Conservation (phyloP, 2,797 vertebrate species). For the Oreochromis grahami region DNA sequence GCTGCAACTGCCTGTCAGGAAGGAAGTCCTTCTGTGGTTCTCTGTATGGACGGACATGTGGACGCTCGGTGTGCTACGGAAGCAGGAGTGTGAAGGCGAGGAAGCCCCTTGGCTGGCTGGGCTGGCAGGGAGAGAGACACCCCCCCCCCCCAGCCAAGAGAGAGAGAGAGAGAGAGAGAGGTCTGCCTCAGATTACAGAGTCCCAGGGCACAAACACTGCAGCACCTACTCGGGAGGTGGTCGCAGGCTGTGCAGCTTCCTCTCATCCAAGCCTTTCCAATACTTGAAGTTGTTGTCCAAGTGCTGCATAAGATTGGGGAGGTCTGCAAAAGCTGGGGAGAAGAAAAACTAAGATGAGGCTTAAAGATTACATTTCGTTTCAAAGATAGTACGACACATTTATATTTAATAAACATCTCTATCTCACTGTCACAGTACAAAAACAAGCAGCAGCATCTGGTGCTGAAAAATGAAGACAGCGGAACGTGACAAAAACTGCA, state of each 20-base stretch:
- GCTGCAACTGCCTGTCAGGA: constrained; percentile 33
- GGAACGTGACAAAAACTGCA: not conserved
- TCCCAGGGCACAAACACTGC: constrained; percentile 29
- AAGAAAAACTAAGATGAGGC: not conserved
- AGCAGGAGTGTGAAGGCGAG: constrained; percentile 63
- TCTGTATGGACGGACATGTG: constrained; percentile 52
- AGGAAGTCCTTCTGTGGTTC: constrained; percentile 53
- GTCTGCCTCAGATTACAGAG: constrained; percentile 15
- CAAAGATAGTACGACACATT: not conserved
- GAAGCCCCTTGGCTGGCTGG: constrained; percentile 67
- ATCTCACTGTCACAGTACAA: not conserved
- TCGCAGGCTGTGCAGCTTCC: constrained; percentile 85
- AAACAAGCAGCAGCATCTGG: not conserved
- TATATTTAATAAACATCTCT: not conserved
- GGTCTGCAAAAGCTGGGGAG: constrained; percentile 88
- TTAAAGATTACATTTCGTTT: not conserved
- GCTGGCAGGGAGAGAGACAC: constrained; percentile 65
- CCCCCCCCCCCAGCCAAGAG: constrained; percentile 60
- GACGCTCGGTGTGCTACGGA: constrained; percentile 63
- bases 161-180: constrained; percentile 42
- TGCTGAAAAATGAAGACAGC: not conserved
- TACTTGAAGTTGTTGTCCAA: constrained; percentile 98
- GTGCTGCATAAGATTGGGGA: constrained; percentile 95
- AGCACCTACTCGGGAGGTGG: constrained; percentile 84
- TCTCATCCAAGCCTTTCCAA: constrained; percentile 94